Base-by-base conservation (phyloP, 2,113 vertebrate genomes). In the Oriolus oriolus region DNA sequence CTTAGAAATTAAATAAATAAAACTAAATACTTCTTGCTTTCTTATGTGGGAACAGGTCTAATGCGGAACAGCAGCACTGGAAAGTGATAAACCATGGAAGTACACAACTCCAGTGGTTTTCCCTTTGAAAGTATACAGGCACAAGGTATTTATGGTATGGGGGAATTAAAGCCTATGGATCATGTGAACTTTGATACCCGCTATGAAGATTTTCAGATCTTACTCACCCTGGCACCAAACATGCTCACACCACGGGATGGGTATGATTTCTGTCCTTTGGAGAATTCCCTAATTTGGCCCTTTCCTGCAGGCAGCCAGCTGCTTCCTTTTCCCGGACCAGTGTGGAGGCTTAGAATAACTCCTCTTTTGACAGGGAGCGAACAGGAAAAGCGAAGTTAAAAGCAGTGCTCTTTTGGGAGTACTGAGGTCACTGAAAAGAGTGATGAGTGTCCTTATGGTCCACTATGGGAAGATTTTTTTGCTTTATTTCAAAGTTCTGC, bases 301-400 rank as follows among this genome's bases (percentile, higher is more conserved):
- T 84, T 94, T 92, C 87, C 68, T 91, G 31, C 20, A 73, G 33
- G 30, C 35, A 86, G 28, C 3, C 11, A 11, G 35, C 8, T 7
- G 9, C 44, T 95, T 96, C 88, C 77, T 94, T 86, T 95, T 89
- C 75, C 56, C 66, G 81, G 26, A 63, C 21, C 5, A 2, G 59
- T 84, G 28, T 73, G 70, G 20, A 80, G 45, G 11, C 77, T 80
- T 83, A 91, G 84, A 90, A 95, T 84, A 92, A 47, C 15, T 89
- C 35, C 31, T 78, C 39, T 50, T 69, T 57, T 76, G 78, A 49
- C 64, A 85, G 47, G 18, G 4, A 63, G 17, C 39, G 64, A 91
- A 71, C 64, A 92, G 92, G 84, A 96, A 97, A 80, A 91, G 11
- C 49, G 45, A 90, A 90, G 77, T 73, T 91, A 84, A 93, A 96